Conservation (phyloP, 2,113 vertebrate species). For the Sceloporus undulatus region DNA sequence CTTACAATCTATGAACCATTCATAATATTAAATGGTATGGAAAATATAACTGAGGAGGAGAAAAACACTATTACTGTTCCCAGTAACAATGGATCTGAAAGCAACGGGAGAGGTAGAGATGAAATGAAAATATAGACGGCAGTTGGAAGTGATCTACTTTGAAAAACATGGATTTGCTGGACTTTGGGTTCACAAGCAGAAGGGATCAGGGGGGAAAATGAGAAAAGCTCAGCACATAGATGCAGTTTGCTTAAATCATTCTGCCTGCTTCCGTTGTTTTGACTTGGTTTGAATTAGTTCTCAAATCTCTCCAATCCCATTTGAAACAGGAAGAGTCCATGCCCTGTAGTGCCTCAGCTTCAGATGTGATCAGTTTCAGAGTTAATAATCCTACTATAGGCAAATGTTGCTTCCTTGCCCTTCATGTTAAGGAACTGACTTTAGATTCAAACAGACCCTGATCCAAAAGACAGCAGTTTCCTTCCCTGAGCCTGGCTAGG, state of each 20-base stretch:
- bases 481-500: neutral
- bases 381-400: neutral
- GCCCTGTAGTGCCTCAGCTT: neutral
- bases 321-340: neutral
- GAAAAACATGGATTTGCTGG: neutral
- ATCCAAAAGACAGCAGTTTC: neutral
- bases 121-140: neutral
- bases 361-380: neutral
- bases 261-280: neutral
- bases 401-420: neutral
- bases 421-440: neutral
- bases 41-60: neutral
- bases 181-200: neutral
- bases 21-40: neutral
- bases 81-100: neutral
- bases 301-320: neutral
- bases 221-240: neutral
- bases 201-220: neutral
- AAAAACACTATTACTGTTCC: neutral
- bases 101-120: neutral
- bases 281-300: neutral
- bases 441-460: neutral
- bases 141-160: neutral
- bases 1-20: neutral
- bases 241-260: neutral